A percentile compares a stretch with the other conserved stretches of the same genome.
Evolutionary conservation across 2,797 vertebrate genomes (phyloP).

Genomic region (Catharus ustulatus): DNA sequence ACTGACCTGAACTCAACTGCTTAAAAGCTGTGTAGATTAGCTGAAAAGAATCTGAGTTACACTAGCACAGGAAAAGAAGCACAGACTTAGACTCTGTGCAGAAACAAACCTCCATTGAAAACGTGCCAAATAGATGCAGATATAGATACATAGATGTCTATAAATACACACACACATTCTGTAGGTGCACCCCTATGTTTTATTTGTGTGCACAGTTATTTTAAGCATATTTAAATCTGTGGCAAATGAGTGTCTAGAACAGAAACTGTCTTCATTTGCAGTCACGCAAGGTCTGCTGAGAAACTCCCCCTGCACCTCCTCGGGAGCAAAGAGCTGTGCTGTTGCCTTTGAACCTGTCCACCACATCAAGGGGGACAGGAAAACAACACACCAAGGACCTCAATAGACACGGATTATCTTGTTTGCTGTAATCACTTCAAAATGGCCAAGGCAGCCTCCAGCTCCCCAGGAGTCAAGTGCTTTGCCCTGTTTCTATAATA

Average conservation of each 20-base stretch:
- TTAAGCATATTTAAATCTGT: background rate
- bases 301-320: background rate
- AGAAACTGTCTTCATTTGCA: background rate
- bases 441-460: background rate
- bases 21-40: background rate
- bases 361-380: background rate
- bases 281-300: background rate
- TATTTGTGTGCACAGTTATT: background rate
- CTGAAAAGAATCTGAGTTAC: background rate
- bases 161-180: background rate
- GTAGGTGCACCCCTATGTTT: background rate
- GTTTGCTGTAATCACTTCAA: background rate
- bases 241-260: background rate
- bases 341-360: background rate
- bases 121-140: background rate
- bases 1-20: background rate
- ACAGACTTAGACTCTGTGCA: background rate
- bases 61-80: background rate
- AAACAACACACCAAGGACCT: background rate
- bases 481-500: background rate
- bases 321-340: background rate
- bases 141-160: background rate
- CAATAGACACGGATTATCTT: background rate
- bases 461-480: background rate
- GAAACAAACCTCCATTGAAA: background rate